Evolutionary conservation across 2,797 vertebrate species (phyloP), one percentile per base, ranked within the genome.

Genomic region (Morus bassanus): DNA sequence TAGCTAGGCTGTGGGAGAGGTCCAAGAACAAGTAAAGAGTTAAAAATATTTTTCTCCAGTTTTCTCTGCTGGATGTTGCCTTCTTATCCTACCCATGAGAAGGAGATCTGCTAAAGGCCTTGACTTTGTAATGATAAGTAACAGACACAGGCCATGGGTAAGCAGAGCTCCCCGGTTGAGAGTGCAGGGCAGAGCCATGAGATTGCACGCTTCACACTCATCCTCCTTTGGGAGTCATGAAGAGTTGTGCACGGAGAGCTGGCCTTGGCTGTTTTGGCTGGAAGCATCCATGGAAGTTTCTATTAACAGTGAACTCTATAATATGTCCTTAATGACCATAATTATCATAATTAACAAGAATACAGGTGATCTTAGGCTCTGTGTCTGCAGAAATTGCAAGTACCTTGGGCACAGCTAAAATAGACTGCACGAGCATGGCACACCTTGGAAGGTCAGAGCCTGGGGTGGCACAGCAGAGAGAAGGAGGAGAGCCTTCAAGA

Each of bases 91-190:
- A 72, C 19, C 9, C 21, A 31, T 0, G 3, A 65, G 59, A 51
- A 48, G 30, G 17, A 85, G 33, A 86, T 2, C 13, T 75, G 11
- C 39, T 73, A 31, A 81, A 84, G 28, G 39, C 43, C 39, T 89
- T 54, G 33, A 31, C 15, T 91, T 70, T 1, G 2, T 54, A 19
- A 21, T 23, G 54, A 27, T 69, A 41, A 84, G 27, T 23, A 81
- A 67, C 6, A 79, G 63, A 50, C 4, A 2, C 0, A 0, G 35
- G 59, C 25, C 1, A 0, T 18, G 70, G 54, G 16, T 37, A 12
- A 91, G 48, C 17, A 86, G 86, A 65, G 41, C 18, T 84, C 35
- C 35, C 10, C 27, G 39, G 18, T 2, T 76, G 31, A 77, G 51
- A 63, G 17, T 4, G 28, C 24, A 54, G 48, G 57, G 67, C 50